Conservation (phyloP, 2,888 invertebrate genomes). For the Leptodirus hochenwartii region DNA sequence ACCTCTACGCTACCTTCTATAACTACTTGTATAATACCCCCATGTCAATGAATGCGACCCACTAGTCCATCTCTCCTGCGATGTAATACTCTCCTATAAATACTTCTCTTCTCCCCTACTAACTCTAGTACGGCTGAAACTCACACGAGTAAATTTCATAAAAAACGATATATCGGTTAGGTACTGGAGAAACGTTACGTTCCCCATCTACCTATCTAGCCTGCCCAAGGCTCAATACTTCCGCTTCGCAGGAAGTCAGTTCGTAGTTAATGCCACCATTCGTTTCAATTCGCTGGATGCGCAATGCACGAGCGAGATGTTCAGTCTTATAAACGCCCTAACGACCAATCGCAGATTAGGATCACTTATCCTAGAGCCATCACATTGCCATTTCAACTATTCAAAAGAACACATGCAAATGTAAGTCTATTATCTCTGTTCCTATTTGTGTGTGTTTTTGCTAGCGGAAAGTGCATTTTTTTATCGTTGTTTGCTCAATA, state of each 20-base stretch:
- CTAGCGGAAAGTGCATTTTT: too few relatives aligned
- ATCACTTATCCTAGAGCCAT: slow-evolving; percentile 24
- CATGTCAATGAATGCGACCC: too few relatives aligned
- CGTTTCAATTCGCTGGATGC: slow-evolving; percentile 22
- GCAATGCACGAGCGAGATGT: slow-evolving; percentile 23
- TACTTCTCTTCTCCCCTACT: too few relatives aligned
- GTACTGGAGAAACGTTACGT: slow-evolving; percentile 25
- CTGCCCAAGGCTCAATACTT: slow-evolving; percentile 22
- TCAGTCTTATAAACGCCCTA: slow-evolving; percentile 22
- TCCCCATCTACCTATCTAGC: slow-evolving; percentile 21
- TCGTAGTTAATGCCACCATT: slow-evolving; percentile 22
- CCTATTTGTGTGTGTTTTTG: too few relatives aligned
- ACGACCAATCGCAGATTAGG: slow-evolving; percentile 23
- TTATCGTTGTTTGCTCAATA: background rate
- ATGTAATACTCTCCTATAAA: too few relatives aligned
- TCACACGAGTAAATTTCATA: too few relatives aligned
- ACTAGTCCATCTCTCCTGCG: too few relatives aligned
- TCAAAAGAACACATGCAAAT: slow-evolving; percentile 15
- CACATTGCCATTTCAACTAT: slow-evolving; percentile 24
- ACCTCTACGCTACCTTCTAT: too few relatives aligned
- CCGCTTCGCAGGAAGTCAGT: slow-evolving; percentile 20
- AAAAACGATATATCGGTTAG: too few relatives aligned
- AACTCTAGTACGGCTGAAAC: too few relatives aligned
- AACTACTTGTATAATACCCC: too few relatives aligned
- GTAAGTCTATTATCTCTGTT: slow-evolving; percentile 9